Evolutionary conservation across 2,888 invertebrate species (phyloP).

Genomic region (Polymixis lichenea): DNA sequence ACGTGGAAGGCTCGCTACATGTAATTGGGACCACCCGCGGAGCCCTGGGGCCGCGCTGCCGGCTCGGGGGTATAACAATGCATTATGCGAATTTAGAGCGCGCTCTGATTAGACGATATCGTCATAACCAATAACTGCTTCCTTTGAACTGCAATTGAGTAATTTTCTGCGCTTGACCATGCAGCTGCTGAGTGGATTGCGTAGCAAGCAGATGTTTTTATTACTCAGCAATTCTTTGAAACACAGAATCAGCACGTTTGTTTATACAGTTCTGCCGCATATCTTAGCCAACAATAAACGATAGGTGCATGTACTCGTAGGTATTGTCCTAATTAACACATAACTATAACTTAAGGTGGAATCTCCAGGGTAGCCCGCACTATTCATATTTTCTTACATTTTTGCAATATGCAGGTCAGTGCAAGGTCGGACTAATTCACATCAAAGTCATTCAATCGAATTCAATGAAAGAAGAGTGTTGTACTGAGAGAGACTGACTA

Average conservation of each 20-base stretch:
- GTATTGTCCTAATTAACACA: not conserved
- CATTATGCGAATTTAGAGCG: slow-evolving; percentile 77
- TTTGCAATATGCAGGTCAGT: too few species aligned
- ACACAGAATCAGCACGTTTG: not conserved
- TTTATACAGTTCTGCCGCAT: not conserved
- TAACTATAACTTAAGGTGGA: not conserved
- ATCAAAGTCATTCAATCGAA: too few species aligned
- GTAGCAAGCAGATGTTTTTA: not conserved
- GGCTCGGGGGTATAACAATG: slow-evolving; percentile 68
- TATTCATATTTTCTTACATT: too few species aligned
- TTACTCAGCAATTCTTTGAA: not conserved
- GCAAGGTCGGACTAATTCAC: too few species aligned
- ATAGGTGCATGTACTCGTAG: not conserved
- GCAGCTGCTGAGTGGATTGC: slow-evolving; percentile 34
- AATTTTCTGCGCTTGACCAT: slow-evolving; percentile 42
- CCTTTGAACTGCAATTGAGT: slow-evolving; percentile 41
- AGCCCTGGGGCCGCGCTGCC: slow-evolving; percentile 67
- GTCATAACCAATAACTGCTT: slow-evolving; percentile 58
- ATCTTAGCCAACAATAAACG: not conserved
- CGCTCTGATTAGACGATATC: slow-evolving; percentile 71
- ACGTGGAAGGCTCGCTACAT: slow-evolving; percentile 71
- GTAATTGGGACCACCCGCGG: slow-evolving; percentile 84
- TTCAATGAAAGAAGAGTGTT: too few species aligned
- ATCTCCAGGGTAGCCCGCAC: too few species aligned
- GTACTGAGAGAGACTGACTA: too few species aligned